Base-by-base conservation (phyloP, 2,888 invertebrate genomes). In the Lithophane ornitopus region DNA sequence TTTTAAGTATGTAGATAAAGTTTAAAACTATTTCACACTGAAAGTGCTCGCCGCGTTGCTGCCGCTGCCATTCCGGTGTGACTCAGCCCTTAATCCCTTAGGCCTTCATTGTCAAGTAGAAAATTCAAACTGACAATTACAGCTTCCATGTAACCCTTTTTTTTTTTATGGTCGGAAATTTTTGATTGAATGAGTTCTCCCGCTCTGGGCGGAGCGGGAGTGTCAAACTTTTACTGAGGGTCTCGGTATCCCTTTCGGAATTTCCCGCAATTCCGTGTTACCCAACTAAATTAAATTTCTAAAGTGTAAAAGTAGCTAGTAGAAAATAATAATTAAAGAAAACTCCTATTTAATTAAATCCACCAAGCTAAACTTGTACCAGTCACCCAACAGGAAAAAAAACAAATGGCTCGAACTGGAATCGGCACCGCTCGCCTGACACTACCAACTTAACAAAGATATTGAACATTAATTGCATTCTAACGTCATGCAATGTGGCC, bases 401-500 rank as follows among this genome's bases (percentile, higher is more conserved):
- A 70, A 39, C 39, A 78, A 78, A 71, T 58, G 41, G 34, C 71
- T 68, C 26, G 65, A 74, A 69, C 81, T 85, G 76, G 75, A 85
- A 86, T 86, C 81, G 82, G 84, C 81, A 73, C 72, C 71, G 75
- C 77, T 82, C 78, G 85, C 80, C 89, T 88, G 88, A 89, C 89
- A 88, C 86, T 86, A 85, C 81, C 75, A 81, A 84, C 87, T 84
- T 77, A 76, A 82, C 89, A 85, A 74, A 89, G 92, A 91, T 92
- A 92, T 89, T 88, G 89, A 87, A 84, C 87, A 86, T 89, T 94
- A 93, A 94, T 94, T 93, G 93, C 94, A 91, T 88, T 91, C 89
- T 86, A 87, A 89, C 87, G 85, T 87, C 92, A 92, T 92, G 92
- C 90, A 88, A 89, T 92, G 89, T 63, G 62, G 74, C 76, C 72